Evolutionary conservation across 2,888 invertebrate genomes (phyloP).

Genomic region (Caenorhabditis wallacei): DNA sequence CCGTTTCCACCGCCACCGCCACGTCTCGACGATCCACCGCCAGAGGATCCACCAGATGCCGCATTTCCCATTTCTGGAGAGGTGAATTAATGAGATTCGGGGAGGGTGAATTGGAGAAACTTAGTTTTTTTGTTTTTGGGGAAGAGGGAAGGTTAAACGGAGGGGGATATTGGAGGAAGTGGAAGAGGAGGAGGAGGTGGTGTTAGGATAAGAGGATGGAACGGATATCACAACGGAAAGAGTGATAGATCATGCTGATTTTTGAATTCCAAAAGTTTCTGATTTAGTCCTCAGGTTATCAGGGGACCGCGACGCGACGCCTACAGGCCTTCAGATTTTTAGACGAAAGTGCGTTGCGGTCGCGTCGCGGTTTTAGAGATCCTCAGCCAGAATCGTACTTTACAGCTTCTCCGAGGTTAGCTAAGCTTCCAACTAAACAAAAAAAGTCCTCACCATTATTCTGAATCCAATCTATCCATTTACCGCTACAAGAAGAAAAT

Average conservation of each 20-base stretch:
- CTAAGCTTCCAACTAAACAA: too few relatives aligned
- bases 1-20: constrained; percentile 16
- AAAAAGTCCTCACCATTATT: neutral
- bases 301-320: too few relatives aligned
- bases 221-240: too few relatives aligned
- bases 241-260: too few relatives aligned
- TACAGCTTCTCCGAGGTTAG: too few relatives aligned
- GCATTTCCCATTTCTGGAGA: constrained; percentile 59
- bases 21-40: constrained; percentile 31
- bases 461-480: neutral
- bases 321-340: too few relatives aligned
- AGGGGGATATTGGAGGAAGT: too few relatives aligned
- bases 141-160: neutral
- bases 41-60: constrained; percentile 59
- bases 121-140: neutral
- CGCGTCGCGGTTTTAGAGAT: too few relatives aligned
- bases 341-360: too few relatives aligned
- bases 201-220: neutral
- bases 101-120: neutral
- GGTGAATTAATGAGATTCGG: neutral
- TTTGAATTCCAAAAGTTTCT: too few relatives aligned
- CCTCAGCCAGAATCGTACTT: too few relatives aligned
- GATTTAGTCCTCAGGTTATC: too few relatives aligned
- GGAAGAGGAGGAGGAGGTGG: neutral
- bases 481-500: neutral